A percentile compares a stretch with the other conserved stretches of the same genome.
Conservation (phyloP, 2,888 invertebrate species). For the Xanthorhoe designata region DNA sequence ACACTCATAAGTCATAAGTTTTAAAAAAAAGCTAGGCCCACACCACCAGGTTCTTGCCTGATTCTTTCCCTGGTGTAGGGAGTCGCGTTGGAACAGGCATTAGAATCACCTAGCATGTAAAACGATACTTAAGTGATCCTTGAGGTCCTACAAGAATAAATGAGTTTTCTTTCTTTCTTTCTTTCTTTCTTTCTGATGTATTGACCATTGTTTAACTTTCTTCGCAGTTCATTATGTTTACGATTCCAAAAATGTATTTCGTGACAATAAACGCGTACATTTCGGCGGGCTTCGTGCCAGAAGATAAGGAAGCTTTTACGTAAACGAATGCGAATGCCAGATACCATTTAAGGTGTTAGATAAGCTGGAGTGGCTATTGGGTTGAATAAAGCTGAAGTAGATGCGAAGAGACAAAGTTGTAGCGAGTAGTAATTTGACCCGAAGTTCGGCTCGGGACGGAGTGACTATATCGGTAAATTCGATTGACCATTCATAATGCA, state of each 20-base stretch:
- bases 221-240: constrained; percentile 18
- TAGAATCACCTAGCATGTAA: too few species aligned
- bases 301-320: constrained; percentile 44
- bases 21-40: too few species aligned
- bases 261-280: constrained; percentile 41
- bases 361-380: constrained; percentile 32
- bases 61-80: too few species aligned
- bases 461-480: constrained; percentile 48
- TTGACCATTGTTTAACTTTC: constrained; percentile 32
- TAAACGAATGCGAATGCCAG: constrained; percentile 39
- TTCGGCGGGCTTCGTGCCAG: constrained; percentile 43
- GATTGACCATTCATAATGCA: background rate
- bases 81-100: too few species aligned
- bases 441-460: constrained; percentile 41
- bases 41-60: too few species aligned
- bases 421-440: constrained; percentile 56
- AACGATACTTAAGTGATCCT: too few species aligned
- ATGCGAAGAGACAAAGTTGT: constrained; percentile 47
- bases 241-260: constrained; percentile 36
- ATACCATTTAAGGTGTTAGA: constrained; percentile 37
- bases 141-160: too few species aligned
- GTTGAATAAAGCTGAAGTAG: constrained; percentile 44
- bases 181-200: too few species aligned
- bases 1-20: constrained; percentile 15
- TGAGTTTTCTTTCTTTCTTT: too few species aligned